Base-by-base conservation (phyloP, 2,888 invertebrate genomes). In the Epirrhoe tristata region DNA sequence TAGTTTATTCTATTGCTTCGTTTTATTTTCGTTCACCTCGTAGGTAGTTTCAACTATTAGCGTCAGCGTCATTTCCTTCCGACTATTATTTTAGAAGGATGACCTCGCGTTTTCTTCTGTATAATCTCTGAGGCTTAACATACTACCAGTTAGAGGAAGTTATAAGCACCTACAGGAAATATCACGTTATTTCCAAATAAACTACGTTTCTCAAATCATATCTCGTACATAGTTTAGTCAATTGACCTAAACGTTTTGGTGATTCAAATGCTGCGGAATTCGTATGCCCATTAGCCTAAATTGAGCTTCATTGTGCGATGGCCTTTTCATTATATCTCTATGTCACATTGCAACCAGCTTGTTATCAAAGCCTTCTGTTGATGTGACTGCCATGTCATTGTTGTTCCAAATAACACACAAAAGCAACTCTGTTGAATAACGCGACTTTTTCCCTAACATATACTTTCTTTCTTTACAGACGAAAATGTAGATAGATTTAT, bases 401-500 rank as follows among this genome's bases (percentile, higher is more conserved):
- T 69, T 77, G 76, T 66, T 70, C 72, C 70, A 76, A 78, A 78
- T 79, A 63, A 67, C 53, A 54, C 34, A 50, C 60, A 57, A 74
- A 80, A 81, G 84, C 82, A 85, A 87, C 87, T 89, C 85, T 84
- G 83, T 84, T 85, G 85, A 82, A 82, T 76, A 82, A 77, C 77
- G 76, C 71, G 71, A 72, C 14, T 53, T 70, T 68, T 74, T 71
- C 76, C 78, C 81, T 86, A 86, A 86, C 76, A 72, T 77, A 76
- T 79, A 73, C 67, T 86, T 86, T 89, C 78, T 87, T 87, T 90
- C 81, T 89, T 92, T 92, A 65, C 93, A 93, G 93, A 89, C 85
- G 81, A 93, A 91, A 90, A 93, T 93, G 93, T 93, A 92, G 92
- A 89, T 90, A 87, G 86, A 81, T 70, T 78, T 78, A 82, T 78